Evolutionary conservation across 2,113 vertebrate genomes (phyloP).

Genomic region (Grantiella picta): DNA sequence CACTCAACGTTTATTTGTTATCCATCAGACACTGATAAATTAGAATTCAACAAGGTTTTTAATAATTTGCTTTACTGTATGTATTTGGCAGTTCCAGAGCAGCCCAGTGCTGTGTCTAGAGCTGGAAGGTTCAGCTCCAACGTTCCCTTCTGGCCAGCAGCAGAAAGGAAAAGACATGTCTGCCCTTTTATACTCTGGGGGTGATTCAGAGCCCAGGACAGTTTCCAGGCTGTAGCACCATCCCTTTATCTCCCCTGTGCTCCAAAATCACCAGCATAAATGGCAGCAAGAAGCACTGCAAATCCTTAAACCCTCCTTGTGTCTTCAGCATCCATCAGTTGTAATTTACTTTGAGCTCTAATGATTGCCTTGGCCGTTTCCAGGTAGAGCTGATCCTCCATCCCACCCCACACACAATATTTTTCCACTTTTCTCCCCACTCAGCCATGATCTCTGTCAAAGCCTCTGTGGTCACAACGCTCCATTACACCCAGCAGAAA

Average conservation of each 20-base stretch:
- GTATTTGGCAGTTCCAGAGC: background rate
- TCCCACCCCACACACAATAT: fast-evolving
- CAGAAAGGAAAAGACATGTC: background rate
- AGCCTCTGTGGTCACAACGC: background rate
- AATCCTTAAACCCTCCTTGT: background rate
- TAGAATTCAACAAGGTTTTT: background rate
- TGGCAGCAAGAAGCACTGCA: background rate
- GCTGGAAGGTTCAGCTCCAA: background rate
- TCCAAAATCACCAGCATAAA: background rate
- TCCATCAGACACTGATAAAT: background rate
- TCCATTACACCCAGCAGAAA: background rate
- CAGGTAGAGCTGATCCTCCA: background rate
- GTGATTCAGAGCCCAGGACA: background rate
- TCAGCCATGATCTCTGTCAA: background rate
- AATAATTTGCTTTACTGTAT: background rate
- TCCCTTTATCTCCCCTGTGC: background rate
- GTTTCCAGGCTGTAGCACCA: background rate
- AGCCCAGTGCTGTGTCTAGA: background rate
- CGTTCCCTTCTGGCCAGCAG: background rate
- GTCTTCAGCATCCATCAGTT: background rate
- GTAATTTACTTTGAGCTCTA: background rate
- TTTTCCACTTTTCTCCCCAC: background rate
- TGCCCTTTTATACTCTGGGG: background rate
- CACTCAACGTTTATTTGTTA: background rate
- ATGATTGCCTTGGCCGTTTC: background rate